A percentile compares a stretch with the other conserved stretches of the same genome.
These are phyloP conservation scores for Thereva nobilitata DNA, from an alignment of 2,888 invertebrate genomes.

Conservation along the genomic window DNA sequence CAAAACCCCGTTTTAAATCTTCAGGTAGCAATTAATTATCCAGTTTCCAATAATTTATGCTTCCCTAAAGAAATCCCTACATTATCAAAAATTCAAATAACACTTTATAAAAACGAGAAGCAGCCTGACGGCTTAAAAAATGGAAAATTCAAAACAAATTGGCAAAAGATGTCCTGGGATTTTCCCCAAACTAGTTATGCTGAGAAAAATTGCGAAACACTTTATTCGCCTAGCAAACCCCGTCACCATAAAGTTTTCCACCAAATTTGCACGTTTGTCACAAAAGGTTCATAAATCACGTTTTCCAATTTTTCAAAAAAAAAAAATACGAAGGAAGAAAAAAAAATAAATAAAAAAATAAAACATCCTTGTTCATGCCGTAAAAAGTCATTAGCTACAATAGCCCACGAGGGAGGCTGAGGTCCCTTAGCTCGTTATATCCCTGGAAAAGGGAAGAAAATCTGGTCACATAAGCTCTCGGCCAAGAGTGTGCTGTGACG, in stretches of 20 bases:
- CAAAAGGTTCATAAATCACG: slow-evolving; percentile 31
- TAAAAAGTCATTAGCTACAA: slow-evolving; percentile 35
- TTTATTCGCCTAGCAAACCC: slow-evolving; percentile 1
- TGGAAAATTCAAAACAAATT: no score
- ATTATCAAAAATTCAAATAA: no score
- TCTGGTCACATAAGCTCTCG: slow-evolving; percentile 25
- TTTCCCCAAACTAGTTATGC: no score
- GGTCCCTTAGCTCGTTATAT: slow-evolving; percentile 32
- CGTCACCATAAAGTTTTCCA: slow-evolving; percentile 27
- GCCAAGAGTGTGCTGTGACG: slow-evolving; percentile 11
- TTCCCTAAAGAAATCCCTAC: no score
- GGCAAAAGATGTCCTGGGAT: no score
- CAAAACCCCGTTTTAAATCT: no score
- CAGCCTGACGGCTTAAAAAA: no score
- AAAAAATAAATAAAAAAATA: not conserved
- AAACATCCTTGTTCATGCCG: slow-evolving; percentile 19
- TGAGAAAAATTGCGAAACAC: not conserved
- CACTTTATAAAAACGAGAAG: no score
- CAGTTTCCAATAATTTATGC: no score
- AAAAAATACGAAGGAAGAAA: not conserved
- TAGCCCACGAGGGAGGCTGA: slow-evolving; percentile 23
- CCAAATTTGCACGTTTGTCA: slow-evolving; percentile 30
- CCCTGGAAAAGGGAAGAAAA: slow-evolving; percentile 8
- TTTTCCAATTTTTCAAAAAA: slow-evolving; percentile 24
- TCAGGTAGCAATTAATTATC: no score